Evolutionary conservation across 1,140 invertebrate species (phyloP), one percentile per base, ranked within the genome.

Genomic region (Scaptomyza montana): DNA sequence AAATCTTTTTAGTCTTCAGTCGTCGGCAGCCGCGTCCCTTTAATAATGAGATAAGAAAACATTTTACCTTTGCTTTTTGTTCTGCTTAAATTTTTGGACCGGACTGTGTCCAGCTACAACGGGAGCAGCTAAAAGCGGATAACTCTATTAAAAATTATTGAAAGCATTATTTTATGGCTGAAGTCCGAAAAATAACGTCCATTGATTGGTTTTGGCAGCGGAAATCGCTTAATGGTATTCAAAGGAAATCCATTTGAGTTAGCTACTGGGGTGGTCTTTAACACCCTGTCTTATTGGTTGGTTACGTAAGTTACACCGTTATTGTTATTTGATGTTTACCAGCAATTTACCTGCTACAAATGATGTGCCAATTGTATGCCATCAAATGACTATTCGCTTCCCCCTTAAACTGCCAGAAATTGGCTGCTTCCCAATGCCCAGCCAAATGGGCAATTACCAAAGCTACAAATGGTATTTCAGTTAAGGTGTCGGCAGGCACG

Each of bases 31-130:
- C 8, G 57, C 64, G 16, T 66, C 75, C 78, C 75, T 86, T 86
- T 86, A 86, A 86, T 86, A 86, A 87, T 66, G 39, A 68, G 81
- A 86, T 86, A 86, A 81, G 78, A 62, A 54, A 78, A 72, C 74
- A 81, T 80, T 81, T 86, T 72, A 81, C 63, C 70, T 79, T 74
- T 45, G 21, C 3, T 25, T 25, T 3, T 25, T 25, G 2, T 25
- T 25, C 21, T 3, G 6, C 25, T 13, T 51, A 19, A 30, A 0
- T 5, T 36, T 28, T 39, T 10, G 28, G 19, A 41, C 13, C 47
- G 4, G 10, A 25, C 43, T 47, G 25, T 49, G 16, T 36, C 10
- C 33, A 54, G 41, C 68, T 62, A 65, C 63, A 72, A 67, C 63
- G 19, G 50, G 51, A 66, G 69, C 55, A 60, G 47, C 65, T 59